Evolutionary conservation across 2,113 vertebrate genomes (phyloP).

Genomic region (Brachyistius frenatus): DNA sequence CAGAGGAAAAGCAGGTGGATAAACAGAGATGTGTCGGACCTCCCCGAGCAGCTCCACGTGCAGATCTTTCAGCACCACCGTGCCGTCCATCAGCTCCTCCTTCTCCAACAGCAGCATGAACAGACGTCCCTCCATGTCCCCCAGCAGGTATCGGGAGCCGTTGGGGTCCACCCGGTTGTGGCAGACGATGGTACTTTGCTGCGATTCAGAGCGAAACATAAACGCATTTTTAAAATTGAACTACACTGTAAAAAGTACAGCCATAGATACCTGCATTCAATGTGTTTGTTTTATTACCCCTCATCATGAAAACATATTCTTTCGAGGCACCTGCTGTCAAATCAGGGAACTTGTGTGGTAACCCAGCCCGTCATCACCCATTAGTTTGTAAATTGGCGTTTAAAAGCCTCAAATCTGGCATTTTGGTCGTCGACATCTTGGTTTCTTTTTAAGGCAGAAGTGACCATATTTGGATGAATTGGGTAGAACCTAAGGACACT

Average conservation of each 20-base stretch:
- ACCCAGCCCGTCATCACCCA: no score
- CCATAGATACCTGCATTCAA: not conserved
- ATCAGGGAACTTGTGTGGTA: not conserved
- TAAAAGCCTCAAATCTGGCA: no score
- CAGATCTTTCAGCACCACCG: conserved; percentile 93
- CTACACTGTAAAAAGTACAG: not conserved
- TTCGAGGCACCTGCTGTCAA: not conserved
- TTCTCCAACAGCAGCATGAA: conserved; percentile 99
- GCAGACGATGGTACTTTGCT: conserved; percentile 99
- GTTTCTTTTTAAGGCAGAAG: no score
- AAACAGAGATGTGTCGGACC: conserved; percentile 79
- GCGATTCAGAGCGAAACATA: conserved; percentile 21
- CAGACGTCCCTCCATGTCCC: conserved; percentile 97
- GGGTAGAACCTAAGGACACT: no score
- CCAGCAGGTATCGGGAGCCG: conserved; percentile 94
- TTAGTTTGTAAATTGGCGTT: no score
- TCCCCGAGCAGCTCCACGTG: conserved; percentile 96
- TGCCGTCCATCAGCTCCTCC: conserved; percentile 97
- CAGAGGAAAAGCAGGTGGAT: conserved; percentile 36
- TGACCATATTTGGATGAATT: no score
- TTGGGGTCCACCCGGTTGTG: conserved; percentile 98
- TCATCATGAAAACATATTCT: conserved; percentile 17
- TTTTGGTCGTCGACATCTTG: no score
- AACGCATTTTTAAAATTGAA: not conserved
- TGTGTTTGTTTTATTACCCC: conserved; percentile 12